These are phyloP conservation scores for Polypterus senegalus DNA, from an alignment of 2,113 vertebrate genomes.

Conservation along the genomic window DNA sequence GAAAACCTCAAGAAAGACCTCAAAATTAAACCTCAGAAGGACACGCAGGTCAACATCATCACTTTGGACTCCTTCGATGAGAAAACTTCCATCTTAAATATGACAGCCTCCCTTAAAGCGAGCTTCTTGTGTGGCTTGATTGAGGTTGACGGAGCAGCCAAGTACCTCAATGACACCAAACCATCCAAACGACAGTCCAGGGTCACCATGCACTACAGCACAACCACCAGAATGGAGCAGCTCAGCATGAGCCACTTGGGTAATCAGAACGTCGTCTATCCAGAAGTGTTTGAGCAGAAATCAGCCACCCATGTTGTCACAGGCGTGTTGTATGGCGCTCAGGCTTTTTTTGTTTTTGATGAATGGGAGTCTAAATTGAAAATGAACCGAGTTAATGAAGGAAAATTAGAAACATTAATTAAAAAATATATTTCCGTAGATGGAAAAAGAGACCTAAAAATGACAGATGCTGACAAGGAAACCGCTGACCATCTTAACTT, in stretches of 20 bases:
- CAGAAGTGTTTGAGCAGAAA: conserved; percentile 21
- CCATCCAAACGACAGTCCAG: conserved; percentile 23
- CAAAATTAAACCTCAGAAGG: conserved; percentile 6
- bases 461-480: background rate
- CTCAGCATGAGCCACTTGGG: conserved; percentile 27
- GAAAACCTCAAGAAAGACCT: conserved; percentile 18
- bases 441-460: background rate
- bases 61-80: conserved; percentile 21
- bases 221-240: conserved; percentile 16
- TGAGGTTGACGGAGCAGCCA: conserved; percentile 21
- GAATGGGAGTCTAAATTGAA: conserved; percentile 11
- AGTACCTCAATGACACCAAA: conserved; percentile 24
- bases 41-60: conserved; percentile 24
- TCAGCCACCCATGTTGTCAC: conserved; percentile 29
- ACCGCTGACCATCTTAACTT: background rate
- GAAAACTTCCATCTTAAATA: conserved; percentile 21
- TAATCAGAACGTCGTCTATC: conserved; percentile 13
- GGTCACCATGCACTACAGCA: conserved; percentile 24
- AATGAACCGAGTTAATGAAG: conserved; percentile 8
- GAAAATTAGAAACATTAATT: background rate
- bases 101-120: conserved; percentile 18
- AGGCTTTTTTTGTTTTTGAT: conserved; percentile 31
- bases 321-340: conserved; percentile 21
- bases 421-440: background rate
- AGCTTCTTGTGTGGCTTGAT: conserved; percentile 27